Evolutionary conservation across 2,797 vertebrate genomes (phyloP).

Genomic region (Pyrocephalus nanus): DNA sequence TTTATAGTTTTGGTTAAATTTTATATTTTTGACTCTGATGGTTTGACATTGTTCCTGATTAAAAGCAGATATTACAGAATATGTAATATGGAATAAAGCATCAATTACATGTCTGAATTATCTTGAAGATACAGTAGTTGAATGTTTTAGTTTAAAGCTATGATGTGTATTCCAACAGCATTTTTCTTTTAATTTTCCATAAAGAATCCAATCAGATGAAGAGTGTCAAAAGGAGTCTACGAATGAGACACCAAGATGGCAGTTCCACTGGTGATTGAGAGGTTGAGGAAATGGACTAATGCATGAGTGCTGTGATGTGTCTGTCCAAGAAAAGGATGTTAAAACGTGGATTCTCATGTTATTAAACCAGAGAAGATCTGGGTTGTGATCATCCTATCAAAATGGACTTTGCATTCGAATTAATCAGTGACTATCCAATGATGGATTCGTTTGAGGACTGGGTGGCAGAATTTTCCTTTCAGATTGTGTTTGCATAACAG

Average conservation of each 20-base stretch:
- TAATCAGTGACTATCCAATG: constrained; percentile 25
- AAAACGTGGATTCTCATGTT: constrained; percentile 75
- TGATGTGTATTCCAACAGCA: constrained; percentile 84
- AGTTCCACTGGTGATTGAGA: constrained; percentile 76
- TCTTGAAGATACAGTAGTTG: constrained; percentile 63
- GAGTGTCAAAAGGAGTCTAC: constrained; percentile 86
- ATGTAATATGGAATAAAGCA: neutral
- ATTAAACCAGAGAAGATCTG: constrained; percentile 76
- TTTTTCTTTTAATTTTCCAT: constrained; percentile 91
- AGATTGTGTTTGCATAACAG: constrained; percentile 38
- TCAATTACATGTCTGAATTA: constrained; percentile 34
- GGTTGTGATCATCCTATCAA: constrained; percentile 66
- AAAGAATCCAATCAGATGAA: constrained; percentile 90
- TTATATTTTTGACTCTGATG: neutral
- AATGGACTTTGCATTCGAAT: constrained; percentile 72
- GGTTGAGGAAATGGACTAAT: constrained; percentile 80
- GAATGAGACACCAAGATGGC: constrained; percentile 92
- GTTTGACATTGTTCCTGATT: neutral
- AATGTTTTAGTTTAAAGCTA: constrained; percentile 72
- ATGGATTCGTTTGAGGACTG: constrained; percentile 49
- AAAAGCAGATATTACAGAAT: neutral
- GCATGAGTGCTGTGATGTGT: constrained; percentile 74
- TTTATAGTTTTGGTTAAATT: neutral
- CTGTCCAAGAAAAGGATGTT: constrained; percentile 76
- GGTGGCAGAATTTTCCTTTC: constrained; percentile 3